These are phyloP conservation scores for Pardalotus punctatus DNA, from an alignment of 2,113 vertebrate genomes.

Conservation along the genomic window DNA sequence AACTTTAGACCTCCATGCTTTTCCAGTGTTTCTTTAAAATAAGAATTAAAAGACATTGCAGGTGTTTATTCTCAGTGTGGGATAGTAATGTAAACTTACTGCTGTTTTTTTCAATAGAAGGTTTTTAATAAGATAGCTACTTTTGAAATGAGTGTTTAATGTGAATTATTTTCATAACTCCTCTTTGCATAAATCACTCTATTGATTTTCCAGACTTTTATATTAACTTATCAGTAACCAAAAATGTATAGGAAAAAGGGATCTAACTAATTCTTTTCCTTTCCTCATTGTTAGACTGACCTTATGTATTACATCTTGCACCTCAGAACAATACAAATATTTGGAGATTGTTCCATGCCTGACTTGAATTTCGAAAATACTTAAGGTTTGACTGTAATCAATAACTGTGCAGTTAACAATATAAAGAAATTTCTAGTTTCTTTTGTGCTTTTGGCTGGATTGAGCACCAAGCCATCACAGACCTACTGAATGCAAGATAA, in stretches of 20 bases:
- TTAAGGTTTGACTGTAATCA: neutral
- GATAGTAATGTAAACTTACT: neutral
- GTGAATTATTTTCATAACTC: neutral
- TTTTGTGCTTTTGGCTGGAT: neutral
- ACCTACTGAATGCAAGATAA: neutral
- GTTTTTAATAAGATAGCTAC: neutral
- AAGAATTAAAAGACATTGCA: neutral
- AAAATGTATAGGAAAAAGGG: neutral
- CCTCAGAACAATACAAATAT: neutral
- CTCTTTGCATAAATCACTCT: neutral
- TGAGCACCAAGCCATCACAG: accelerated
- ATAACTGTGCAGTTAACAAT: neutral
- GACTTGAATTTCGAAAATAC: neutral
- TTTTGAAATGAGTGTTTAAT: neutral
- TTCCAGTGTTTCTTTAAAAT: neutral
- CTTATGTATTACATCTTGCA: neutral
- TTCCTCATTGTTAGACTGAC: neutral
- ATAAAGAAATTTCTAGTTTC: neutral
- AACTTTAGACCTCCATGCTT: neutral
- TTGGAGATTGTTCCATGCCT: neutral
- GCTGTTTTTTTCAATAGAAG: neutral
- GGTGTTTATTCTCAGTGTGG: neutral
- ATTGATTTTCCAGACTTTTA: neutral
- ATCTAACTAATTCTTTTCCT: neutral
- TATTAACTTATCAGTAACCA: neutral